Evolutionary conservation across 2,797 vertebrate species (phyloP), one percentile per base, ranked within the genome.

Genomic region (Eulemur mongoz): DNA sequence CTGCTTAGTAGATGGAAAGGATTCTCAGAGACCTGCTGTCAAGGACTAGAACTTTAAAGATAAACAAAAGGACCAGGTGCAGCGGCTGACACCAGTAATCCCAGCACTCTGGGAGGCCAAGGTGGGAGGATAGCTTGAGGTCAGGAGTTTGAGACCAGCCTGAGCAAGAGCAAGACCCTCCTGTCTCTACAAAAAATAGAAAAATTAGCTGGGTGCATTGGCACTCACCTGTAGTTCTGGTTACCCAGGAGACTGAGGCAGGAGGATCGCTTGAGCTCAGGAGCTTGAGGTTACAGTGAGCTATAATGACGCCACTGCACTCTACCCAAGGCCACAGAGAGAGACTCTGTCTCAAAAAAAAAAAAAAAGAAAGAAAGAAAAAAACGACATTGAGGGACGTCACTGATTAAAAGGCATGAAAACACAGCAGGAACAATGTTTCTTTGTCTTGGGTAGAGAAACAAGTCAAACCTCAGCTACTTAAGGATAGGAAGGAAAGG

Each of bases 401-500:
- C 50, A 78, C 32, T 30, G 32, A 81, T 69, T n/a, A 48, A 13
- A 63, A 57, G 13, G 18, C 50, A 18, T 86, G 54, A 92, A 82
- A 57, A 38, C 22, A 82, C 5, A 17, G n/a, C 23, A 63, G 11
- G 4, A 85, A 22, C 23, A 70, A 61, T 70, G 7, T 14, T 80
- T 54, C n/a, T 90, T 38, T 93, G n/a, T 65, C 57, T 50, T 72
- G 14, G 18, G 27, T 50, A 45, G 65, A 45, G 65, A 93, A 88
- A 88, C 30, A 54, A 91, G 30, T 73, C 65, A 61, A 63, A 75
- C 27, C 52, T 78, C 67, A 90, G 25, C 4, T 1, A 78, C 67
- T 3, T 95, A 92, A 81, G 91, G 32, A 40, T 30, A 43, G 52
- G 43, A 96, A 96, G 75, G 75, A 78, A 94, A 93, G 38, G 90